Evolutionary conservation across 2,113 vertebrate genomes (phyloP).

Genomic region (Zapornia atra): DNA sequence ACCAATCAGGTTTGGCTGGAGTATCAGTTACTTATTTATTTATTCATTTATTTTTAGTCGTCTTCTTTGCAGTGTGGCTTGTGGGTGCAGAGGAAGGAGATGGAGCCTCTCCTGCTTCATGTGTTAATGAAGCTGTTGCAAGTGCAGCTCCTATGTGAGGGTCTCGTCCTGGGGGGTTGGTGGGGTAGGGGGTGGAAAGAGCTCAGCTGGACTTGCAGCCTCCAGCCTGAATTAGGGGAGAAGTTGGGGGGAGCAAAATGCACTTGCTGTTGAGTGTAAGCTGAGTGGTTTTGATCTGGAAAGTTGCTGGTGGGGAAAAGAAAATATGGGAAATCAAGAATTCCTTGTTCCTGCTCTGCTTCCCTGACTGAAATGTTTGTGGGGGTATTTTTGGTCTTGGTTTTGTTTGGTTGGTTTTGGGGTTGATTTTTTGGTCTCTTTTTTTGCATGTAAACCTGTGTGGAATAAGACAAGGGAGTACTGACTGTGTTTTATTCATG

Average conservation of each 20-base stretch:
- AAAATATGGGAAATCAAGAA: slow-evolving; percentile 10
- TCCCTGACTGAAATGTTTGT: background rate
- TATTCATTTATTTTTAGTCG: too few species aligned
- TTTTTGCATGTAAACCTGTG: background rate
- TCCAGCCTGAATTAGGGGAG: background rate
- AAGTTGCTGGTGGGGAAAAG: slow-evolving; percentile 14
- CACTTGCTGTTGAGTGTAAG: background rate
- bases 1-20: background rate
- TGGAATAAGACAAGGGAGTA: background rate
- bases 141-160: background rate
- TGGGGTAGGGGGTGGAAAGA: background rate
- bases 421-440: background rate
- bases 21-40: too few species aligned
- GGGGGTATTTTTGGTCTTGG: background rate
- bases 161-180: accelerated
- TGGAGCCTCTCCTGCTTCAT: accelerated
- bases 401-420: background rate
- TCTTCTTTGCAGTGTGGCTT: background rate
- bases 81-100: background rate
- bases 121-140: accelerated
- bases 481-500: background rate
- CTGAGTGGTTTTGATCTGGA: background rate
- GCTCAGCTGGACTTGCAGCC: background rate
- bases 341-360: background rate
- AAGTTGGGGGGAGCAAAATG: background rate